Evolutionary conservation across 2,888 invertebrate species (phyloP).

Genomic region (Lordiphosa fenestrarum): DNA sequence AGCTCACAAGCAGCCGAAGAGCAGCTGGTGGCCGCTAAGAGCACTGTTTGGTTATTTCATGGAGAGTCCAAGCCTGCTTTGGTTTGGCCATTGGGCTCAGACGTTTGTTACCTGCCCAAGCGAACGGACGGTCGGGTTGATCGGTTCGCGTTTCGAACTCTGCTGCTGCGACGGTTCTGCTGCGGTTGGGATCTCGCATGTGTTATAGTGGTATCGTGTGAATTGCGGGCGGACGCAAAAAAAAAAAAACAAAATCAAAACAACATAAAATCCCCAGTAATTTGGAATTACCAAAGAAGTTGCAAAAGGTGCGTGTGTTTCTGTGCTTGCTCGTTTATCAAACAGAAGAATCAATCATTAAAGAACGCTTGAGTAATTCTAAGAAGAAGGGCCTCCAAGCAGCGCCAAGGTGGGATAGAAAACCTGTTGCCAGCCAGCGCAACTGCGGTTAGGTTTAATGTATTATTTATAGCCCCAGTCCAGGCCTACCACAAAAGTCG

Average conservation of each 20-base stretch:
- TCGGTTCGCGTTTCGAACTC: slow-evolving; percentile 31
- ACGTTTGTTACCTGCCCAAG: slow-evolving; percentile 54
- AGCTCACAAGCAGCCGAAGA: slow-evolving; percentile 10
- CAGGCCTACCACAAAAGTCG: slow-evolving; percentile 24
- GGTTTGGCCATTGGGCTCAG: slow-evolving; percentile 26
- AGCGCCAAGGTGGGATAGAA: slow-evolving; percentile 15
- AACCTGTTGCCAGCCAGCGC: slow-evolving; percentile 21
- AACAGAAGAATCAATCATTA: too few relatives aligned
- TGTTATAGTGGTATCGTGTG: slow-evolving; percentile 21
- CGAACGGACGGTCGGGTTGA: slow-evolving; percentile 45
- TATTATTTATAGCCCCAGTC: slow-evolving; percentile 50
- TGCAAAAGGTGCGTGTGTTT: slow-evolving; percentile 31
- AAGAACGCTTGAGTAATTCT: too few relatives aligned
- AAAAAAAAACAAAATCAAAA: slow-evolving; percentile 14
- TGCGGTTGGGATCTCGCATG: slow-evolving; percentile 7
- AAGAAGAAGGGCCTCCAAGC: too few relatives aligned
- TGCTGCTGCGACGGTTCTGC: slow-evolving; percentile 19
- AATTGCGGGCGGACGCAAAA: slow-evolving; percentile 26
- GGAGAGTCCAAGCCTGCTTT: slow-evolving; percentile 14
- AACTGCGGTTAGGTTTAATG: slow-evolving; percentile 55
- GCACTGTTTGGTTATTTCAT: slow-evolving; percentile 6
- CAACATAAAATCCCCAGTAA: slow-evolving; percentile 26
- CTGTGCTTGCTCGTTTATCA: slow-evolving; percentile 1
- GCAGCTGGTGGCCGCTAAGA: slow-evolving; percentile 21
- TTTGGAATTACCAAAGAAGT: slow-evolving; percentile 16